Evolutionary conservation across 2,888 invertebrate species (phyloP), one percentile per base, ranked within the genome.

Genomic region (Troides oblongomaculatus): DNA sequence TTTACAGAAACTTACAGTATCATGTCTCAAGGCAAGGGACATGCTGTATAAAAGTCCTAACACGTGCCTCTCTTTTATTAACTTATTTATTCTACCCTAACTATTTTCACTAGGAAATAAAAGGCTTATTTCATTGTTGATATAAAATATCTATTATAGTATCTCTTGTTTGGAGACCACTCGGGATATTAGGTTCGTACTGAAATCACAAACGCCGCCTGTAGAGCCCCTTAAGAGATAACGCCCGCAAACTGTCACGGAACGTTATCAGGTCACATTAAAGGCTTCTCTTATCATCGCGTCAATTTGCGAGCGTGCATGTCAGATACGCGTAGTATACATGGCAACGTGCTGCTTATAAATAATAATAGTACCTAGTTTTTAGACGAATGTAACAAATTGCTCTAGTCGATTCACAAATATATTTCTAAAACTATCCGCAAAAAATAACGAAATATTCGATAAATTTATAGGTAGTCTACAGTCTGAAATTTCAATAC

Each of bases 271-370:
- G 68, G 66, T 69, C 69, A 65, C 72, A 77, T 72, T 79, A 77
- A 80, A 78, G 79, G 78, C 78, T 80, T 77, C 74, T 64, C 74
- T 79, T 82, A 84, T 84, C 83, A 74, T 46, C 58, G 64, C 70
- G 66, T 72, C 74, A 73, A 72, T 65, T 64, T 69, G 66, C 23
- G 21, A 18, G 56, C n/a, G 56, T 3, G 56, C 56, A 18, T 56
- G 5, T 43, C 10, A 57, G 7, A 23, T 23, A 23, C 8, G 23
- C 30, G 18, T 59, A 30, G 30, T 59, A 14, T 59, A 14, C 23
- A 36, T 30, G 46, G 12, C 46, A 46, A 46, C 46, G 10, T 18
- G 50, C 4, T 18, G 17, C 4, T 4, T 21, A 21, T 21, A 21
- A 18, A 50, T 18, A 50, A 18, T 17, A 2, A 50, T 50, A 5